A percentile compares a stretch with the other conserved stretches of the same genome.
Conservation (phyloP, 64 coral and sea anemone genomes). For the Montipora efflorescens region DNA sequence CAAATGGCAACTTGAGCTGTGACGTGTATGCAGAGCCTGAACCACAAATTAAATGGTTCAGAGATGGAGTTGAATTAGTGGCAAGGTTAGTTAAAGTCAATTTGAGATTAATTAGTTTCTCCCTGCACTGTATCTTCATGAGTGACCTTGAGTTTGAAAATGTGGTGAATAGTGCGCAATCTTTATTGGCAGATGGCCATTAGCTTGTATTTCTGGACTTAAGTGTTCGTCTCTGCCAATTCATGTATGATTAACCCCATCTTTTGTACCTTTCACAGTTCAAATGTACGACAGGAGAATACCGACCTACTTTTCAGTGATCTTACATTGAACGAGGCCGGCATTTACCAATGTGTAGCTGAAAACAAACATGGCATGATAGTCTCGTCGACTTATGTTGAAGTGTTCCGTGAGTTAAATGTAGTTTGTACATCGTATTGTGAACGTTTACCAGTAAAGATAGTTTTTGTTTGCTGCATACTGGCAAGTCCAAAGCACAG, state of each 20-base stretch:
- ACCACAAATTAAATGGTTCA: constrained; percentile 28
- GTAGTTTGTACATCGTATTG: too few species aligned
- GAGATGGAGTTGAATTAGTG: constrained; percentile 2
- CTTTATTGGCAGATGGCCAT: too few species aligned
- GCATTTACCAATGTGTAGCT: constrained; percentile 53
- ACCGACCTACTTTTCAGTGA: neutral
- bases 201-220: too few species aligned
- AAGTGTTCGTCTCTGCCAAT: too few species aligned
- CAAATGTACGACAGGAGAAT: neutral
- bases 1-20: constrained; percentile 21
- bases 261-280: neutral
- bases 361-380: constrained; percentile 44
- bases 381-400: constrained; percentile 38
- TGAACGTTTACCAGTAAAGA: too few species aligned
- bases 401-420: constrained; percentile 10
- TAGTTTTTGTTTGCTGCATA: too few species aligned
- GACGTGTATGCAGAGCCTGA: constrained; percentile 35
- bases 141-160: too few species aligned
- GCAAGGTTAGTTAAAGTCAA: constrained; percentile 9
- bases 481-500: too few species aligned
- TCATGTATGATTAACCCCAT: neutral
- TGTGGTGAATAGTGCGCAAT: too few species aligned
- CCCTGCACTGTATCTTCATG: too few species aligned
- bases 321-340: neutral
- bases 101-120: too few species aligned